Conservation (phyloP, 2,888 invertebrate species). For the Hipparchia sbordonii region DNA sequence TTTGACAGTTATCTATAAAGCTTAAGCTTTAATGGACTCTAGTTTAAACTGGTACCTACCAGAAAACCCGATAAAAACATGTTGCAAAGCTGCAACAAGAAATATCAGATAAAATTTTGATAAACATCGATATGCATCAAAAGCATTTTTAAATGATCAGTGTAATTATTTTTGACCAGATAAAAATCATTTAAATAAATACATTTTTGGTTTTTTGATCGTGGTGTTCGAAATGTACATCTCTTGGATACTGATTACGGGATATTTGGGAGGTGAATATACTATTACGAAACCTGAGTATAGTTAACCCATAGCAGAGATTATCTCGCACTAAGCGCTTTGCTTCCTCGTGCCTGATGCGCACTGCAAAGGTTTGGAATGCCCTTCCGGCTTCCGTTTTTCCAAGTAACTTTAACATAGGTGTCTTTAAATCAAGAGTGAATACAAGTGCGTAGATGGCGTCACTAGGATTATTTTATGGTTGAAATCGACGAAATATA, state of each 20-base stretch:
- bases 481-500: background rate
- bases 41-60: background rate
- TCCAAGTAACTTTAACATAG: no score
- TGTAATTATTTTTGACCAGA: background rate
- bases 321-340: no score
- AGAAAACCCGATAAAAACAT: background rate
- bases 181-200: background rate
- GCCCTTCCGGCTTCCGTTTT: no score
- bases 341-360: no score
- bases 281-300: background rate
- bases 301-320: no score
- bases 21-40: no score
- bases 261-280: constrained; percentile 1
- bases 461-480: background rate
- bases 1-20: no score
- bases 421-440: no score
- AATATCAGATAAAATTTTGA: constrained; percentile 3
- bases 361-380: no score
- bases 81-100: background rate
- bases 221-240: background rate
- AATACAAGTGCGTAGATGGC: background rate
- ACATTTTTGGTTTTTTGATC: background rate
- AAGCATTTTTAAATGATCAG: no score
- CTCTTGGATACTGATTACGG: background rate
- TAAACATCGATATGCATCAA: background rate